These are phyloP conservation scores for Wasmannia auropunctata DNA, from an alignment of 1,140 invertebrate species.

Conservation along the genomic window DNA sequence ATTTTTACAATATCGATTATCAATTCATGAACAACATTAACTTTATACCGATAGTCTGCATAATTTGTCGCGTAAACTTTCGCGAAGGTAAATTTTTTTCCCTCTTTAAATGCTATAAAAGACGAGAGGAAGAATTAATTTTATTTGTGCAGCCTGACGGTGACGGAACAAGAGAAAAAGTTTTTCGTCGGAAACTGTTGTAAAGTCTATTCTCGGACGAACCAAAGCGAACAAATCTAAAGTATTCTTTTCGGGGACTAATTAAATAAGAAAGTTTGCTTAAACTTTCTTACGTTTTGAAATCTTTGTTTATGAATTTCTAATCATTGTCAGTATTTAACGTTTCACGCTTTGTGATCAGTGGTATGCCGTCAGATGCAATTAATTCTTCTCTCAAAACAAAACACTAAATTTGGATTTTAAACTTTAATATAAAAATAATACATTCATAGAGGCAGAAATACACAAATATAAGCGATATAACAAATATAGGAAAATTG, in stretches of 20 bases:
- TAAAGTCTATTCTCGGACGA: conserved; percentile 4
- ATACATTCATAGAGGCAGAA: not conserved
- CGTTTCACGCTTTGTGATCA: not conserved
- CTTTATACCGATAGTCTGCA: not conserved
- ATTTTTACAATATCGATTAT: not conserved
- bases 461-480: not conserved
- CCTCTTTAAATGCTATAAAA: not conserved
- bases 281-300: not conserved
- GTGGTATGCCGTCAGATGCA: not conserved
- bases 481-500: not conserved
- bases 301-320: not conserved
- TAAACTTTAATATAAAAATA: not conserved
- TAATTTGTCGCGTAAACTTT: not conserved
- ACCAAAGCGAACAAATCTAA: not conserved
- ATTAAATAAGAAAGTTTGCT: conserved; percentile 17
- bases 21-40: not conserved
- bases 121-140: conserved; percentile 19
- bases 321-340: not conserved
- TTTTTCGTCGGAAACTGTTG: not conserved
- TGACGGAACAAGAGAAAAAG: not conserved
- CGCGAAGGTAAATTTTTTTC: not conserved
- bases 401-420: not conserved
- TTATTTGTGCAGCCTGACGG: conserved; percentile 9
- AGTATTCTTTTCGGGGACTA: conserved; percentile 4
- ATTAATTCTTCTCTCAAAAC: not conserved